These are phyloP conservation scores for Disparrhopalites patrizii DNA, from an alignment of 2,888 invertebrate species.

Conservation along the genomic window DNA sequence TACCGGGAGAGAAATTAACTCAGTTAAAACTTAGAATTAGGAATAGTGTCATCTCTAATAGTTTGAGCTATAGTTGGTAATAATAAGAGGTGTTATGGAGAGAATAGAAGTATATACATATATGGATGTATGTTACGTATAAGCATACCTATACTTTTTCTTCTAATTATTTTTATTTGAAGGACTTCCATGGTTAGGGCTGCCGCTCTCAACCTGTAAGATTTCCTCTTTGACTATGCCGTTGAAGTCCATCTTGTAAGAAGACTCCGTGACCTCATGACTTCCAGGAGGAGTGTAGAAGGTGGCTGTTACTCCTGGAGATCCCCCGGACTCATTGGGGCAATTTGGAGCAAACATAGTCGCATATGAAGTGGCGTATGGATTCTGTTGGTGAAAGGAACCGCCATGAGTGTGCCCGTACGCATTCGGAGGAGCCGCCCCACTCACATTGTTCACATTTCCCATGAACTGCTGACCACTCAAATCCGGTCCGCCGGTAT, in stretches of 20 bases:
- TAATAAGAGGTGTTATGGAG: too few species aligned
- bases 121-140: too few species aligned
- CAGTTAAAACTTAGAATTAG: too few species aligned
- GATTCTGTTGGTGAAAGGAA: constrained; percentile 42
- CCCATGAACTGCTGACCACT: constrained; percentile 35
- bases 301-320: constrained; percentile 22
- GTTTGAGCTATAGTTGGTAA: too few species aligned
- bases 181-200: constrained; percentile 32
- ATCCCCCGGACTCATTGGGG: neutral
- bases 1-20: too few species aligned
- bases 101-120: too few species aligned
- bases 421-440: neutral
- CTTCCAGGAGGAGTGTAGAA: constrained; percentile 38
- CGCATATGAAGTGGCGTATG: constrained; percentile 39
- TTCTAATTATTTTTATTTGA: constrained; percentile 26
- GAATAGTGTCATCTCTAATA: too few species aligned
- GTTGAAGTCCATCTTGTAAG: constrained; percentile 43
- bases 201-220: constrained; percentile 31
- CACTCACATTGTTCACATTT: constrained; percentile 15
- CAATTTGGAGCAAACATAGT: constrained; percentile 35
- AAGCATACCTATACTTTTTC: too few species aligned
- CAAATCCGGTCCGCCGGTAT: constrained; percentile 32
- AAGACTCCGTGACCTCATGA: constrained; percentile 35
- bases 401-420: constrained; percentile 15
- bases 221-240: constrained; percentile 45